Base-by-base conservation (phyloP, 2,113 vertebrate genomes). In the Notothenia coriiceps region DNA sequence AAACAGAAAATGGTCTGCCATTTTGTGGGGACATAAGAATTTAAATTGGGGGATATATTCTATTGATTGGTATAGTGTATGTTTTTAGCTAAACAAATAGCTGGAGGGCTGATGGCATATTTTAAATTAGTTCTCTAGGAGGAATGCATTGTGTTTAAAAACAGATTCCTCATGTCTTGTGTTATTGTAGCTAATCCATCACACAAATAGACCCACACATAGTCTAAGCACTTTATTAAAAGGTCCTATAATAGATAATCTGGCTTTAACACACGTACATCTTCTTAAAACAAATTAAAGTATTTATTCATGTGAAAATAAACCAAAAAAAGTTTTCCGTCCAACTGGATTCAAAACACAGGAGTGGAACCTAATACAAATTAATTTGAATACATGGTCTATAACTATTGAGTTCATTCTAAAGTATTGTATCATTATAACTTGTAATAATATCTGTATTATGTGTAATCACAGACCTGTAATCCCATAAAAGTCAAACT, bases 201-300 rank as follows among this genome's bases (percentile, higher is more conserved):
- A 63, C 69, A 52, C 25, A 80, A 25, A 66, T 29, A 77, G 35
- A 74, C 35, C 43, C 46, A 15, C 59, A 56, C n/a, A 55, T 11
- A 5, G 15, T 13, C 15, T 14, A 43, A 51, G 33, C n/a, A 5
- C 50, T 29, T 22, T 50, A 79, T 75, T 70, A 55, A 68, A 66
- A 56, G 56, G 8, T 67, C 3, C 5, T 51, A n/a, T 20, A 6
- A 14, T 20, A 18, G 13, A 20, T 2, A 29, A 40, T 40, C 7
- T 40, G 35, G 20, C n/a, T 33, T 20, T 17, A 66, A 22, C 14
- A 55, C 14, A 55, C 10, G 33, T 29, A 44, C 56, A 59, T 67
- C 2, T 12, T 54, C 44, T 74, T 60, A 9, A 55, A 61, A 44
- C 15, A 61, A 60, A 82, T 22, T 15, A 22, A 65, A 54, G 10